Evolutionary conservation across 2,888 invertebrate genomes (phyloP).

Genomic region (Pammene aurita): DNA sequence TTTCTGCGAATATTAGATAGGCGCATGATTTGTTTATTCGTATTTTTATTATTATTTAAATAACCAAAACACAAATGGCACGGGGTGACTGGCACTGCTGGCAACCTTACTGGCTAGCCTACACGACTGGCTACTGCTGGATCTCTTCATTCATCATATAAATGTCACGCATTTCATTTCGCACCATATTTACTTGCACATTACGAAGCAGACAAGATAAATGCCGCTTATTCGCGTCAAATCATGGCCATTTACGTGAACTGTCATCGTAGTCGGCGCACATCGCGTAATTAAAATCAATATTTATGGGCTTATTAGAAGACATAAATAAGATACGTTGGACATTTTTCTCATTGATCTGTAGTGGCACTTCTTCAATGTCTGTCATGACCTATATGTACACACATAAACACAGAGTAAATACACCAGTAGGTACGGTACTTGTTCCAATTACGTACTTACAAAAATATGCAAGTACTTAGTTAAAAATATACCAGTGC

Average conservation of each 20-base stretch:
- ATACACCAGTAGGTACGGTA: background rate
- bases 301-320: slow-evolving; percentile 66
- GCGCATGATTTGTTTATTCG: too few species aligned
- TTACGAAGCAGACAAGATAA: slow-evolving; percentile 31
- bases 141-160: slow-evolving; percentile 14
- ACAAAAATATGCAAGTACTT: too few species aligned
- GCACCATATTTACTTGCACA: slow-evolving; percentile 28
- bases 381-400: slow-evolving; percentile 43
- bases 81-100: too few species aligned
- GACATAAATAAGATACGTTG: slow-evolving; percentile 57
- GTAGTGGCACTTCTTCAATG: slow-evolving; percentile 50
- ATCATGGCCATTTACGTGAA: slow-evolving; percentile 52
- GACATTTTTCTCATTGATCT: slow-evolving; percentile 58
- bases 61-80: too few species aligned
- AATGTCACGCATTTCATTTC: slow-evolving; percentile 22
- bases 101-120: too few species aligned
- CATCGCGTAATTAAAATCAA: slow-evolving; percentile 66
- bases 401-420: background rate
- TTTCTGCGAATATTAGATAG: too few species aligned
- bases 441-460: too few species aligned
- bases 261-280: slow-evolving; percentile 52
- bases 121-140: too few species aligned
- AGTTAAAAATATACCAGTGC: too few species aligned
- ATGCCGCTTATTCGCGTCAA: slow-evolving; percentile 51
- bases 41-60: too few species aligned